A percentile compares a stretch with the other conserved stretches of the same genome.
phyloP scores from a whole-genome alignment of 2,888 invertebrate species.

The Drosophila bunnanda region DNA sequence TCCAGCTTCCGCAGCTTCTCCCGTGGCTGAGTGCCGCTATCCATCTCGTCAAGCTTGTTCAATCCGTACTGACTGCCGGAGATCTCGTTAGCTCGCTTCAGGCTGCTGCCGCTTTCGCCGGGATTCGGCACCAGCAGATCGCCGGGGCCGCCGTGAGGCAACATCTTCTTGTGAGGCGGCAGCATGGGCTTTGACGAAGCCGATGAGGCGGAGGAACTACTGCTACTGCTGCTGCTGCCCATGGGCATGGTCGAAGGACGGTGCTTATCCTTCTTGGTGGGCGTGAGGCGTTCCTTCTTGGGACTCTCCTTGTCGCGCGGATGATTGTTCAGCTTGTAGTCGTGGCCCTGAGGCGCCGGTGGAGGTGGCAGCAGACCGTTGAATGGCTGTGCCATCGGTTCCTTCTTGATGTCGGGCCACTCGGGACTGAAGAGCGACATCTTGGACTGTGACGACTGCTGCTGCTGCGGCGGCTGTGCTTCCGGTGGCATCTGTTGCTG shows the following conservation, averaged over 20 bases:
- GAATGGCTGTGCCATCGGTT: conserved; percentile 48
- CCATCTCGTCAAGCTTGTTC: conserved; percentile 69
- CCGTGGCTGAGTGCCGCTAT: conserved; percentile 70
- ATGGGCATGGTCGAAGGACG: conserved; percentile 58
- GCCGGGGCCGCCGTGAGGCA: conserved; percentile 50
- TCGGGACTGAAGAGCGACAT: conserved; percentile 84
- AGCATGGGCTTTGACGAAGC: conserved; percentile 58
- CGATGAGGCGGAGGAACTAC: conserved; percentile 29
- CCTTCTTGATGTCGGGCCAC: conserved; percentile 82
- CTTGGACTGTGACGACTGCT: conserved; percentile 44
- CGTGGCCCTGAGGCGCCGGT: conserved; percentile 60
- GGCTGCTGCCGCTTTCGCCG: conserved; percentile 48
- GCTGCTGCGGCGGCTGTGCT: conserved; percentile 40
- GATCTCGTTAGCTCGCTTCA: conserved; percentile 78
- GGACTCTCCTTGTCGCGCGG: conserved; percentile 81
- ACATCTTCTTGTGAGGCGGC: conserved; percentile 66
- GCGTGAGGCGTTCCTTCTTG: conserved; percentile 80
- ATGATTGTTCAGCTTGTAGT: conserved; percentile 70
- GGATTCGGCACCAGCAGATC: conserved; percentile 52
- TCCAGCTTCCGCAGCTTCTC: conserved; percentile 83
- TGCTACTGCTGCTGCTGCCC: conserved; percentile 17
- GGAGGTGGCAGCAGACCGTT: conserved; percentile 70
- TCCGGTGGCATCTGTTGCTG: conserved; percentile 48
- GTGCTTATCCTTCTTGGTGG: conserved; percentile 83
- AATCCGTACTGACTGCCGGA: conserved; percentile 61